These are phyloP conservation scores for Sminthurinus aureus DNA, from an alignment of 2,888 invertebrate species.

Conservation along the genomic window DNA sequence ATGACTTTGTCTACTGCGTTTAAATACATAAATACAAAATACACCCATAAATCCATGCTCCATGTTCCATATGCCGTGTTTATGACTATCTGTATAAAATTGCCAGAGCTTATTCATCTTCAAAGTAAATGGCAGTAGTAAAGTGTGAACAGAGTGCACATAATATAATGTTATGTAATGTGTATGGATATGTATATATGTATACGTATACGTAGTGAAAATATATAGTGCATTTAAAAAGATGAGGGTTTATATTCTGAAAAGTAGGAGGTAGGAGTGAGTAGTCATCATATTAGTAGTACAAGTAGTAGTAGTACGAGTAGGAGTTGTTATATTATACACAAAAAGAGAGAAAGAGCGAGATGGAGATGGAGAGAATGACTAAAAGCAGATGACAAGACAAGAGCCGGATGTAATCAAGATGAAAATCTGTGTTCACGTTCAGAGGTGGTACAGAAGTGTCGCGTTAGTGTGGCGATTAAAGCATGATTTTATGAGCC, in stretches of 20 bases:
- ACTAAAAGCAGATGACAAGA: conserved; percentile 38
- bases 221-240: background rate
- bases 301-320: background rate
- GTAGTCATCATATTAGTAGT: background rate
- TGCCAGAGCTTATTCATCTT: background rate
- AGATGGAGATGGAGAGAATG: background rate
- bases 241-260: background rate
- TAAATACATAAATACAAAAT: too few relatives aligned
- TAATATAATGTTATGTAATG: too few relatives aligned
- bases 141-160: conserved; percentile 7
- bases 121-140: background rate
- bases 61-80: background rate
- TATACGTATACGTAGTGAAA: too few relatives aligned
- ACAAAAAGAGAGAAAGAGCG: background rate
- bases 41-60: background rate
- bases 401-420: conserved; percentile 42
- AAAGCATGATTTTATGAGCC: conserved; percentile 46
- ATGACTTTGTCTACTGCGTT: background rate
- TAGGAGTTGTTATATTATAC: background rate
- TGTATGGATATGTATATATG: too few relatives aligned
- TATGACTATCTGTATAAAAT: background rate
- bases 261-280: background rate
- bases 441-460: conserved; percentile 39
- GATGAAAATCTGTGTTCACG: conserved; percentile 46
- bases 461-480: conserved; percentile 48